Evolutionary conservation across 2,888 invertebrate species (phyloP), one percentile per base, ranked within the genome.

Genomic region (Fabriciana adippe): DNA sequence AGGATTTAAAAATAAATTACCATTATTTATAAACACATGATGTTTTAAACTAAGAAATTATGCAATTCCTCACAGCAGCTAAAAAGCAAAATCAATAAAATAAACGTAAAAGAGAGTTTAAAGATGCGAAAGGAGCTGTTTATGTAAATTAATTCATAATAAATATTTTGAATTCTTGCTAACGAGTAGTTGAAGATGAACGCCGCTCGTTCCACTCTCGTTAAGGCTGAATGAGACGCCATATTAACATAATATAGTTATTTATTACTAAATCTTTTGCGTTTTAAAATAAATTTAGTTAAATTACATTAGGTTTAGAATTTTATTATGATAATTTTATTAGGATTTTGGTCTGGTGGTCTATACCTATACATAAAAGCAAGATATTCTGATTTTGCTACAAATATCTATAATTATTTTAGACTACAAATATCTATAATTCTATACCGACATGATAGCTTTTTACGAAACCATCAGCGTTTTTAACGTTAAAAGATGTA

Each of bases 111-210:
- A 26, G n/a, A 48, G 48, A 5, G 8, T 13, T 59, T 47, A n/a
- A 59, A 48, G 59, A 59, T 26, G 59, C 26, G 26, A 59, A 59
- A 26, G 47, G 45, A 26, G 47, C 45, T 48, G 47, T 48, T 61
- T 61, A 61, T 61, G 61, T 61, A 61, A 61, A 61, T 61, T 61
- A 61, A 61, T 61, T 61, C 61, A 51, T 61, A 61, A 61, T 61
- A 61, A 61, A 61, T 61, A 61, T 61, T 61, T 61, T 61, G 61
- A 61, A 61, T 51, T 50, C 50, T 51, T 61, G 51, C 61, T 61
- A 61, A 61, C 61, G 61, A 61, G 61, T 61, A 61, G 61, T 61
- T 61, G 50, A 61, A 61, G 59, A 59, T 48, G 61, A 61, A 61
- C 61, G 61, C 35, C 61, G 61, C 61, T 61, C 61, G 61, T 61